Conservation (phyloP, 2,888 invertebrate genomes). For the Pecten maximus region DNA sequence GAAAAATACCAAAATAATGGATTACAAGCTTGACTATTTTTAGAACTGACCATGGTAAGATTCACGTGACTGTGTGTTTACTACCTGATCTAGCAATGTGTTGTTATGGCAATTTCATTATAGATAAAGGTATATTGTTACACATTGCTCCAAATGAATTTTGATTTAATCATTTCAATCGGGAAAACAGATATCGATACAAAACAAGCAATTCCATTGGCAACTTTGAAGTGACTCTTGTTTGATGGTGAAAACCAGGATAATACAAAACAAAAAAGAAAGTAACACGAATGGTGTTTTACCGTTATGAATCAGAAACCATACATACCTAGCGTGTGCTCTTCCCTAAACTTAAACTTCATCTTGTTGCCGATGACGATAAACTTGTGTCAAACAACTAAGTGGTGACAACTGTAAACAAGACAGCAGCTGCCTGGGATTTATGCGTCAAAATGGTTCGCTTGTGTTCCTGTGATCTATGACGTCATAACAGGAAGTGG, state of each 20-base stretch:
- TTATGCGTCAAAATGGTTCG: conserved; percentile 47
- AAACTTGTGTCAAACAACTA: conserved; percentile 23
- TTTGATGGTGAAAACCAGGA: too few relatives aligned
- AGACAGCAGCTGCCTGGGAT: conserved; percentile 44
- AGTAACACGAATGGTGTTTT: not conserved
- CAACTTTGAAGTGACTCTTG: too few relatives aligned
- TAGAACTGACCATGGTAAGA: not conserved
- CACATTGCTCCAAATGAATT: too few relatives aligned
- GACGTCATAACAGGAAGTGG: conserved; percentile 56
- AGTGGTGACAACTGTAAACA: conserved; percentile 40
- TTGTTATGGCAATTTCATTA: not conserved
- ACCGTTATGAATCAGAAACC: conserved; percentile 10
- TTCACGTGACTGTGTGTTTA: conserved; percentile 33
- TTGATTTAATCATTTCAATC: too few relatives aligned
- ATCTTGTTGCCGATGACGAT: conserved; percentile 60
- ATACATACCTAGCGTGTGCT: conserved; percentile 79
- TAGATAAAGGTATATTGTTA: too few relatives aligned
- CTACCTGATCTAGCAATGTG: not conserved
- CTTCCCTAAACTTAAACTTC: conserved; percentile 82
- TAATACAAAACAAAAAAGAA: not conserved
- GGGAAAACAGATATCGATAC: too few relatives aligned
- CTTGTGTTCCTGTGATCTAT: conserved; percentile 40
- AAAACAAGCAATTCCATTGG: too few relatives aligned
- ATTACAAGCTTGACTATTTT: not conserved
- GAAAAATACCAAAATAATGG: not conserved